Conservation (phyloP, 2,797 vertebrate genomes). For the Salmo trutta region DNA sequence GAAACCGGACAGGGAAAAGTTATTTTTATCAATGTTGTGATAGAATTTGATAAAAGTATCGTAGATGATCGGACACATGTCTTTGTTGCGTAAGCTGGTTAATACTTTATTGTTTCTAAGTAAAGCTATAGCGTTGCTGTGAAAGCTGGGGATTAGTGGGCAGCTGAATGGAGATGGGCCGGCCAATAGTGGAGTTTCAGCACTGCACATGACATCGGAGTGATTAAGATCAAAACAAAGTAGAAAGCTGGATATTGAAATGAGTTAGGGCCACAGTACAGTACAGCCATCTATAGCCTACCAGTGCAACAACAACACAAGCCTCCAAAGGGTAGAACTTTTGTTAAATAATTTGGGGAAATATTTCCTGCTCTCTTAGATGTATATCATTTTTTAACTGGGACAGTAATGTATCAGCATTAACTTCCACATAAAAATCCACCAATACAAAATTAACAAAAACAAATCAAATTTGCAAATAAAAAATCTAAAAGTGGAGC, state of each 20-base stretch:
- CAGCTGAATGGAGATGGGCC: slow-evolving; percentile 59
- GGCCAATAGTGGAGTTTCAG: slow-evolving; percentile 66
- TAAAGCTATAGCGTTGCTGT: slow-evolving; percentile 41
- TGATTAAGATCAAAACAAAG: slow-evolving; percentile 70
- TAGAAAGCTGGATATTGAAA: slow-evolving; percentile 55
- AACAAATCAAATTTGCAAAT: not conserved
- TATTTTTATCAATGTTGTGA: slow-evolving; percentile 34
- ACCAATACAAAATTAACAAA: not conserved
- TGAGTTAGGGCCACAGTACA: slow-evolving; percentile 39
- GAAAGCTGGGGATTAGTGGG: slow-evolving; percentile 49
- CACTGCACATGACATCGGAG: slow-evolving; percentile 68
- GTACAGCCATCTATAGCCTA: not conserved
- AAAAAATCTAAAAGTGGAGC: not conserved
- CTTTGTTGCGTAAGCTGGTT: slow-evolving; percentile 52
- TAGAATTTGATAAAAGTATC: slow-evolving; percentile 13
- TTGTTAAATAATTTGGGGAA: not conserved
- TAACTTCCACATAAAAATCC: not conserved
- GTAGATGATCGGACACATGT: slow-evolving; percentile 27
- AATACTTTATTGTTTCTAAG: slow-evolving; percentile 66
- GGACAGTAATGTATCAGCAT: not conserved
- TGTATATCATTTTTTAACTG: not conserved
- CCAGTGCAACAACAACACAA: not conserved
- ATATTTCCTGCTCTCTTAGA: not conserved
- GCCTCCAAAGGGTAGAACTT: not conserved
- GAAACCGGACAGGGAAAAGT: not conserved